Conservation (phyloP, 2,888 invertebrate genomes). For the Campaea margaritaria region DNA sequence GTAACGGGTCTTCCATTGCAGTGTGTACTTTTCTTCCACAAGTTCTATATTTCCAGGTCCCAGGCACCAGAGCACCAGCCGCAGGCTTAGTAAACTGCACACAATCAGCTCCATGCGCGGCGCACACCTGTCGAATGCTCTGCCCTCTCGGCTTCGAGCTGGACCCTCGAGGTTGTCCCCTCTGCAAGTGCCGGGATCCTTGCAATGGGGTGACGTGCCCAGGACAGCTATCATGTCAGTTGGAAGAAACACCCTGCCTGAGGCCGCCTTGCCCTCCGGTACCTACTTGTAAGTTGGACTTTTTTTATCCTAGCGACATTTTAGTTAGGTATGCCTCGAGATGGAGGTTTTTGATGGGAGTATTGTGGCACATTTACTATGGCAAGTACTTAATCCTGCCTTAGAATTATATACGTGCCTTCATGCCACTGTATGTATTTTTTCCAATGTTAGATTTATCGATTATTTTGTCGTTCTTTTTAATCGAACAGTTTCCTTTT, state of each 20-base stretch:
- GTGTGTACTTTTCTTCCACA: no score
- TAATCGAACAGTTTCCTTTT: no score
- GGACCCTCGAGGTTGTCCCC: conserved; percentile 88
- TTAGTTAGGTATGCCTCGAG: no score
- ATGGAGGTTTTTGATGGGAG: no score
- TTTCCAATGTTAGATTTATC: neutral
- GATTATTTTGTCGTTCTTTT: no score
- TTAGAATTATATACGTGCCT: no score
- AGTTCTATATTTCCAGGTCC: conserved; percentile 65
- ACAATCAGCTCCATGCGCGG: conserved; percentile 88
- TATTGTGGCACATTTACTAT: no score
- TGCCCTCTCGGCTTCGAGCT: conserved; percentile 93
- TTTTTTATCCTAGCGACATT: no score
- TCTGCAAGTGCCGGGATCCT: conserved; percentile 93
- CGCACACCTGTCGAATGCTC: conserved; percentile 94
- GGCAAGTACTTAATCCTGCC: no score
- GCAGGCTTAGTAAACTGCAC: conserved; percentile 89
- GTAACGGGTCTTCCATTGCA: no score
- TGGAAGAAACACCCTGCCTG: conserved; percentile 91
- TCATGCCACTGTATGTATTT: conserved; percentile 15
- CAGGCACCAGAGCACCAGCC: conserved; percentile 89
- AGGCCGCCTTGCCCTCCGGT: conserved; percentile 93
- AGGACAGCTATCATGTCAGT: conserved; percentile 90
- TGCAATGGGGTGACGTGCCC: conserved; percentile 91
- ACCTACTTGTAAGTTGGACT: conserved; percentile 87